Conservation (phyloP, 2,888 invertebrate species). For the Mechanitis mazaeus region DNA sequence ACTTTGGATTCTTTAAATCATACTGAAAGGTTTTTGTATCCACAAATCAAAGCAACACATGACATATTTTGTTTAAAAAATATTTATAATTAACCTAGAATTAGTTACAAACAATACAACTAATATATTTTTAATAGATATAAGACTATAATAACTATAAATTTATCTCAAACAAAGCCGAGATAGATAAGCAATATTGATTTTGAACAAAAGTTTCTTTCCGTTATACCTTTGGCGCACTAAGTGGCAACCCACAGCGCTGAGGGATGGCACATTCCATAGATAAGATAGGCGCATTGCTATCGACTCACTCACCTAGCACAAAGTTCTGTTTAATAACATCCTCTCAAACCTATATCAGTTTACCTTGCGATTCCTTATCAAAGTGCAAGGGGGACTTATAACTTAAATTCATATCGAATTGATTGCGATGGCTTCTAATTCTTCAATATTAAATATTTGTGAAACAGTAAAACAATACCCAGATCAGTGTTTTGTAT, state of each 20-base stretch:
- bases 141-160: not conserved
- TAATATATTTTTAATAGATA: too few relatives aligned
- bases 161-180: conserved; percentile 3
- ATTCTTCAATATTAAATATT: too few relatives aligned
- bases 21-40: too few relatives aligned
- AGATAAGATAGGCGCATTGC: conserved; percentile 71
- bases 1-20: too few relatives aligned
- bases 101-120: too few relatives aligned
- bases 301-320: conserved; percentile 56
- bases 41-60: too few relatives aligned
- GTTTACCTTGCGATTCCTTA: conserved; percentile 9
- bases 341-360: conserved; percentile 15
- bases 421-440: too few relatives aligned
- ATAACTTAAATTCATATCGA: not conserved
- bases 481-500: too few relatives aligned
- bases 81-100: too few relatives aligned
- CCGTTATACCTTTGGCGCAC: conserved; percentile 52
- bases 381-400: conserved; percentile 9
- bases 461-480: too few relatives aligned
- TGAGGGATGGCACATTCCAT: conserved; percentile 66
- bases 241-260: conserved; percentile 62
- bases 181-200: conserved; percentile 58
- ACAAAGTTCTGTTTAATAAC: conserved; percentile 14
- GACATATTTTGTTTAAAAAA: too few relatives aligned
- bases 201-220: conserved; percentile 46